phyloP scores from a whole-genome alignment of 2,113 vertebrate species.

The Cyprinus carpio region DNA sequence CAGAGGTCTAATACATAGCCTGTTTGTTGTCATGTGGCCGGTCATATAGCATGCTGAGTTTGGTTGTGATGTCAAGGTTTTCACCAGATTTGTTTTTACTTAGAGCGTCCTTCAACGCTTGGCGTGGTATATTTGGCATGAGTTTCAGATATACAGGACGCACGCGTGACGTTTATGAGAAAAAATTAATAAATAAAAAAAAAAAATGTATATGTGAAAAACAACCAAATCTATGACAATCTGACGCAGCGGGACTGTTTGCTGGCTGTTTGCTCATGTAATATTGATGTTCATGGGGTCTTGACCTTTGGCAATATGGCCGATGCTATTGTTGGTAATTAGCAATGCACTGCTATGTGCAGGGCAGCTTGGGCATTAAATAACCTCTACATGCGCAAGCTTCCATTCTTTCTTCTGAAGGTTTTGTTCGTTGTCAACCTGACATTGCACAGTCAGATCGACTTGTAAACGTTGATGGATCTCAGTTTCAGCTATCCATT shows the following conservation, averaged over 20 bases:
- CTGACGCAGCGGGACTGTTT: too few relatives aligned
- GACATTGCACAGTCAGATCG: not conserved
- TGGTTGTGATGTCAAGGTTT: not conserved
- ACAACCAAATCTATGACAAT: too few relatives aligned
- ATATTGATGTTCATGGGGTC: too few relatives aligned
- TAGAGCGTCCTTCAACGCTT: not conserved
- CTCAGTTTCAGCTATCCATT: not conserved
- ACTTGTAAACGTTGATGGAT: not conserved
- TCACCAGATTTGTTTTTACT: not conserved
- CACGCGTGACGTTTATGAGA: not conserved
- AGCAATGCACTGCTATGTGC: too few relatives aligned
- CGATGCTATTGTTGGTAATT: too few relatives aligned
- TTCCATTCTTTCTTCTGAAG: not conserved
- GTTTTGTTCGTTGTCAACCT: not conserved
- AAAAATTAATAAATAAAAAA: too few relatives aligned
- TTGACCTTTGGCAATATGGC: too few relatives aligned
- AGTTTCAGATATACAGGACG: not conserved
- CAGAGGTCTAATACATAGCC: constrained; percentile 8
- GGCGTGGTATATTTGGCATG: not conserved
- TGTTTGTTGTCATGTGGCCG: constrained; percentile 1
- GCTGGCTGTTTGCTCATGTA: too few relatives aligned
- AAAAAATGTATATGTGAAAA: too few relatives aligned
- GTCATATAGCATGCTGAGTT: not conserved
- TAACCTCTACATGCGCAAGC: not conserved
- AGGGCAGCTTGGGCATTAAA: too few relatives aligned